Base-by-base conservation (phyloP, 2,113 vertebrate genomes). In the Lonchura striata region DNA sequence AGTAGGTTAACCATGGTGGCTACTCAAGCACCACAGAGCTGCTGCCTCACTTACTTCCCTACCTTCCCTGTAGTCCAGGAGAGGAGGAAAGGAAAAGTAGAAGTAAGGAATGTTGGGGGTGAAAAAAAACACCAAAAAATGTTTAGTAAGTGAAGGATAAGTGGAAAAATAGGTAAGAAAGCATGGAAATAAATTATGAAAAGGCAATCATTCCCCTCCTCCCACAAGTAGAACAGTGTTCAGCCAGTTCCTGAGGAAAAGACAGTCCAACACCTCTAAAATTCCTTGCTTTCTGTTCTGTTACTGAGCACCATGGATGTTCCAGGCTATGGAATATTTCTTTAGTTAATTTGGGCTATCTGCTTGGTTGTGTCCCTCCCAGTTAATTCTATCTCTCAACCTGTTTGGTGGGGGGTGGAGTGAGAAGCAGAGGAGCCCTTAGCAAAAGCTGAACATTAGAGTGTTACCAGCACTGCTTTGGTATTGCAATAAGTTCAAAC, bases 181-280 rank as follows among this genome's bases (percentile, higher is more conserved):
- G 24, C 23, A 74, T 35, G 2, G 44, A 75, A 72, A 78, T 56
- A 53, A 57, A 15, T 11, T 1, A 50, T 35, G 47, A 37, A 47
- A 42, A 91, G 27, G 24, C 21, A 60, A 7, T 70, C 2, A 4
- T n/a, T 80, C 25, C 15, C 30, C 24, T 11, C 4, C 5, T 39
- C 9, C 13, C 10, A 7, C 1, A 1, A 31, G 10, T 1, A 78
- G 37, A 49, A 3, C 9, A 49, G 11, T 2, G 1, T 1, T 63
- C n/a, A 69, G 22, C 9, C 54, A 39, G 19, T 33, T 74, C 31
- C 20, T 1, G 4, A 81, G 78, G 50, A 59, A 79, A 49, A 66
- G n/a, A 57, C 5, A 50, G 7, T 16, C 54, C 41, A 61, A 20
- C 13, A 8, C 4, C 21, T 35, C 23, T 42, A 9, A 83, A 84